Evolutionary conservation across 1,140 invertebrate species (phyloP).

Genomic region (Gonatopus flavifemur): DNA sequence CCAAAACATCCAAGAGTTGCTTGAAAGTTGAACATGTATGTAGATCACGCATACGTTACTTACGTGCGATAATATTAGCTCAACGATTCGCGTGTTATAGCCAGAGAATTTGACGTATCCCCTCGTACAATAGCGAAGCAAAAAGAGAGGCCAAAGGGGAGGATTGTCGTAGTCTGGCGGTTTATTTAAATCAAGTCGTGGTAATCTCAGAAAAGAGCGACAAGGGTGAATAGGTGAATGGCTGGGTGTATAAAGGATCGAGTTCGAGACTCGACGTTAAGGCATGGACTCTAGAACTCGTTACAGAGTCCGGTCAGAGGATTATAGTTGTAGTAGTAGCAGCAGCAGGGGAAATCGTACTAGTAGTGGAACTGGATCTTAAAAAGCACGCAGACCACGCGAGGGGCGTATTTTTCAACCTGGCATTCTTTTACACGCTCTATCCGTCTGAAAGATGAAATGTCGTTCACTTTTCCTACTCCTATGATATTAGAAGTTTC

Average conservation of each 20-base stretch:
- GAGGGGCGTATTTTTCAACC: constrained; percentile 31
- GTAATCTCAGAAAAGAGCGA: constrained; percentile 23
- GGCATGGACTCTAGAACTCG: background rate
- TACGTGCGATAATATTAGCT: constrained; percentile 16
- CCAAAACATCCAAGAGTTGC: no score
- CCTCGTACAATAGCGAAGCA: constrained; percentile 9
- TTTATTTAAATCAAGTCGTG: constrained; percentile 21
- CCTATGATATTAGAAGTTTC: no score
- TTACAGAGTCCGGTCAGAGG: background rate
- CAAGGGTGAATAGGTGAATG: background rate
- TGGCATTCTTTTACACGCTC: background rate
- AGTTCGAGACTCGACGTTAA: no score
- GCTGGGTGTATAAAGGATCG: no score
- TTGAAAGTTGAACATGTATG: no score
- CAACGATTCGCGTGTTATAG: constrained; percentile 27
- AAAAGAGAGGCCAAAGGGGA: no score
- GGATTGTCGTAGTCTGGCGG: constrained; percentile 11
- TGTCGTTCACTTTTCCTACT: no score
- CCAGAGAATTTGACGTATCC: constrained; percentile 15
- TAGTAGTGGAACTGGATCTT: constrained; percentile 7
- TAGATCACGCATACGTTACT: no score
- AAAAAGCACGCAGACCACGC: constrained; percentile 31
- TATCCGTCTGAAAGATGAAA: no score
- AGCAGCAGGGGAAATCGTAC: no score
- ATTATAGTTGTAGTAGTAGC: background rate